Conservation (phyloP, 2,113 vertebrate species). For the Macquaria australasica region DNA sequence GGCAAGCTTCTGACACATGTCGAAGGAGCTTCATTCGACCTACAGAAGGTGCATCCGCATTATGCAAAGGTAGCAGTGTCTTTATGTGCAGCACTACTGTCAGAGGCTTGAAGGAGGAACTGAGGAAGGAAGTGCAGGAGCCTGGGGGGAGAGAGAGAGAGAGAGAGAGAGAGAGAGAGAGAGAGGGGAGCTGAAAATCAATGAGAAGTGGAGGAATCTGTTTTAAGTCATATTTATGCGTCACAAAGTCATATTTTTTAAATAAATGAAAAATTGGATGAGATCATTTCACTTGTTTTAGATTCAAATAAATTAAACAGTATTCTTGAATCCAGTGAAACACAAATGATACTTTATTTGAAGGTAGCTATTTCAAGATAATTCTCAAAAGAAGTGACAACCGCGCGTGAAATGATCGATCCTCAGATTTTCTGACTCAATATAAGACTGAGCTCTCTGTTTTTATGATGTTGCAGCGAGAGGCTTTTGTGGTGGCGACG, state of each 20-base stretch:
- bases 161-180: slow-evolving; percentile 49
- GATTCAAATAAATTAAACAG: not conserved
- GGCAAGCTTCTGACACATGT: slow-evolving; percentile 87
- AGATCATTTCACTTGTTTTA: not conserved
- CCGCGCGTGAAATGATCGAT: not conserved
- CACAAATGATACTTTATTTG: not conserved
- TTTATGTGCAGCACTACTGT: slow-evolving; percentile 83
- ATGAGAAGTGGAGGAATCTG: slow-evolving; percentile 55
- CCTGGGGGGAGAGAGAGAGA: slow-evolving; percentile 19
- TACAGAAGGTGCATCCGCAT: slow-evolving; percentile 85
- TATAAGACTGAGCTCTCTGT: not conserved
- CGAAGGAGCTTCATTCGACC: slow-evolving; percentile 83
- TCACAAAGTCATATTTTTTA: slow-evolving; percentile 5
- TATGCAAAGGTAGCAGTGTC: slow-evolving; percentile 85
- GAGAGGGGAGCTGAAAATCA: slow-evolving; percentile 62
- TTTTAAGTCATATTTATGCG: slow-evolving; percentile 43
- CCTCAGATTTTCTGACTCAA: not conserved
- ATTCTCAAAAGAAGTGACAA: not conserved
- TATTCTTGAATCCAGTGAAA: not conserved
- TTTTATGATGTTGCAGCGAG: not conserved
- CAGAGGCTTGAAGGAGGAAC: slow-evolving; percentile 77
- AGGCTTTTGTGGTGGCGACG: not conserved
- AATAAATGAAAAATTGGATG: not conserved
- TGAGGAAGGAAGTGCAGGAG: slow-evolving; percentile 61
- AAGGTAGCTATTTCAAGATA: not conserved